Base-by-base conservation (phyloP, 2,888 invertebrate genomes). In the Microctonus brassicae region DNA sequence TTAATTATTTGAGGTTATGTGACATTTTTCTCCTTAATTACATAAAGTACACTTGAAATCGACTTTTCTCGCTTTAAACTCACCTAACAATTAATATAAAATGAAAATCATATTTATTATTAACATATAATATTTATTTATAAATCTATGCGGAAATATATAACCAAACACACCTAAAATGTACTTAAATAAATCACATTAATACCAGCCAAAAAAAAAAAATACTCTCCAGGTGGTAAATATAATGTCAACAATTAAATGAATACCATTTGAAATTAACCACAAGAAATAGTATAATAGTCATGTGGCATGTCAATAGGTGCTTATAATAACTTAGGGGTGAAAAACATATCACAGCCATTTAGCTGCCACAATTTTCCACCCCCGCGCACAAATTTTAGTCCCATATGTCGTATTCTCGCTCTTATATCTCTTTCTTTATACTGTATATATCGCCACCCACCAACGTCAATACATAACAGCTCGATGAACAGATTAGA, bases 211-310 rank as follows among this genome's bases (percentile, higher is more conserved):
- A 47, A 47, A 6, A n/a, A 47, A 17, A 5, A n/a, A n/a, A n/a
- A n/a, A n/a, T n/a, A n/a, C n/a, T n/a, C 47, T 81, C 82, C 82
- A 82, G 82, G 82, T 83, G 82, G 79, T 74, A 73, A 66, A 73
- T 29, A 7, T 29, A n/a, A n/a, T 73, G 71, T 68, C 71, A 71
- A 80, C 83, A 82, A 83, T 83, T 83, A 83, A 83, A 82, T 78
- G 17, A 80, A 82, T 83, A 82, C 82, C 81, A 78, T 71, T 74
- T 76, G 72, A 29, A 82, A 83, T 83, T 82, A 82, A 79, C 82
- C 83, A 69, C 82, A 82, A 83, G 81, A 83, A 81, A 55, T 33
- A 34, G 33, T n/a, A n/a, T n/a, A n/a, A n/a, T 34, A 29, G 58
- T 58, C 58, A 26, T 33, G 58, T 29, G 58, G 58, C 26, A 33